Percentiles rank a stretch among this genome's conserved stretches.
These are phyloP conservation scores for Lacanobia wlatinum DNA, from an alignment of 2,888 invertebrate genomes.

Conservation along the genomic window DNA sequence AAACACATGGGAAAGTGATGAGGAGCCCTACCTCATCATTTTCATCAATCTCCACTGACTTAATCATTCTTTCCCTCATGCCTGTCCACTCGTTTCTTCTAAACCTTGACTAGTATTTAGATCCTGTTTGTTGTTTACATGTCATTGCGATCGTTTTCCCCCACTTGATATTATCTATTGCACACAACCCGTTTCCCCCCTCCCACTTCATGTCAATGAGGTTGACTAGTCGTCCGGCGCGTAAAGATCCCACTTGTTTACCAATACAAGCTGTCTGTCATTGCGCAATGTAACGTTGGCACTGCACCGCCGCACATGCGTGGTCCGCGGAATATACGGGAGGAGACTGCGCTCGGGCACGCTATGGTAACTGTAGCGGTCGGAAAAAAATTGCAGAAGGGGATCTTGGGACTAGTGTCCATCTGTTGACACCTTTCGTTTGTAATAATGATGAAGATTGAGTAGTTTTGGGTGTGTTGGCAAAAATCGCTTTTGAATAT, in stretches of 20 bases:
- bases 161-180: slow-evolving; percentile 22
- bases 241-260: slow-evolving; percentile 65
- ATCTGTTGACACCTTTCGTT: background rate
- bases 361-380: slow-evolving; percentile 5
- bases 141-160: slow-evolving; percentile 4
- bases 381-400: background rate
- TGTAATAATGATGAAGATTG: background rate
- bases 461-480: too few relatives aligned
- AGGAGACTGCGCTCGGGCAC: slow-evolving; percentile 30
- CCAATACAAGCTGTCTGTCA: slow-evolving; percentile 62
- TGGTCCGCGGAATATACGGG: slow-evolving; percentile 52
- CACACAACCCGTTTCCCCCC: slow-evolving; percentile 20
- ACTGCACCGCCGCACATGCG: slow-evolving; percentile 59
- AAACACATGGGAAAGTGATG: background rate
- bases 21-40: background rate
- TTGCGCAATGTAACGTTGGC: slow-evolving; percentile 68
- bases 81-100: background rate
- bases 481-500: too few relatives aligned
- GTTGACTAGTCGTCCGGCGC: slow-evolving; percentile 42
- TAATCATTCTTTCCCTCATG: background rate
- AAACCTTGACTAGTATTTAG: slow-evolving; percentile 3
- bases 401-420: background rate
- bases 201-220: slow-evolving; percentile 42
- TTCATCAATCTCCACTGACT: slow-evolving; percentile 8
- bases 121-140: slow-evolving; percentile 37